Evolutionary conservation across 2,888 invertebrate genomes (phyloP), one percentile per base, ranked within the genome.

Genomic region (Sympetrum striolatum): DNA sequence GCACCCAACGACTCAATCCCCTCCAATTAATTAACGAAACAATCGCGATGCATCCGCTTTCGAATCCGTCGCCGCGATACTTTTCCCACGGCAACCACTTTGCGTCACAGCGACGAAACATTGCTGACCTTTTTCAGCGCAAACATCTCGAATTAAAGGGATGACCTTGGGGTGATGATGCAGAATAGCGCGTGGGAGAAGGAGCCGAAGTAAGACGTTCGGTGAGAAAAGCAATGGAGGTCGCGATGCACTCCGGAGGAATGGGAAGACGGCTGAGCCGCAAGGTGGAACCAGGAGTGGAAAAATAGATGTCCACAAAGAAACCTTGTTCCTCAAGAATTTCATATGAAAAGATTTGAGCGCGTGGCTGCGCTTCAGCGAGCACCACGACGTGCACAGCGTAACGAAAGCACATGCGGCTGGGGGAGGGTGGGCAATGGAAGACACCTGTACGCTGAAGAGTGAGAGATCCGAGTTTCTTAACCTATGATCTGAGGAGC

Each of bases 151-250:
- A 14, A 58, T 48, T 35, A 58, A 14, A 58, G 18, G 60, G 6
- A 73, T 12, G 73, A 73, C 86, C 86, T 86, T 86, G 60, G 73
- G 22, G 60, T 39, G 60, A 64, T 53, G 81, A 53, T 82, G n/a
- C 53, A 53, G 37, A 64, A 73, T 25, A 73, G 73, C 73, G 73
- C 18, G 31, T 37, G 86, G 64, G 37, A 64, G 64, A 31, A 64
- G 64, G 64, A 64, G 15, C n/a, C 73, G 1, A 25, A 73, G 73
- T 73, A 73, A 73, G 31, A 73, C 53, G 60, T 60, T 60, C 60
- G 37, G 86, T 86, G 86, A 86, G 86, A 86, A 86, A 48, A 37
- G 64, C 22, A 44, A 44, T 22, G 64, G 25, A 22, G 64, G n/a
- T 25, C 64, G 22, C 64, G 22, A 64, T 64, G 64, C 22, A 22